Evolutionary conservation across 1,140 invertebrate genomes (phyloP).

Genomic region (Potamilus streckersoni): DNA sequence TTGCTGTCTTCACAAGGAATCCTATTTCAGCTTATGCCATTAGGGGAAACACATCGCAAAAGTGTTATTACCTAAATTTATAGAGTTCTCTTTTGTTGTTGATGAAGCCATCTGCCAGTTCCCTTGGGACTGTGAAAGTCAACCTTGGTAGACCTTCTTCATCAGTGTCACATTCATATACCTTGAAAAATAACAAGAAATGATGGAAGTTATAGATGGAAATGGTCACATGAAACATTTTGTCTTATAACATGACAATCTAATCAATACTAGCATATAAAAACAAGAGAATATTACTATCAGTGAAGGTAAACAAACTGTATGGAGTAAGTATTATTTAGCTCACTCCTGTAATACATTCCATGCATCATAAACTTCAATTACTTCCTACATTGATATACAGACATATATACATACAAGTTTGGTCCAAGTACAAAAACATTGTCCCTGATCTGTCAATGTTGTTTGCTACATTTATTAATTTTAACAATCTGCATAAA

Average conservation of each 20-base stretch:
- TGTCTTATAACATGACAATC: background rate
- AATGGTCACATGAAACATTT: too few species aligned
- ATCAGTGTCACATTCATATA: conserved; percentile 63
- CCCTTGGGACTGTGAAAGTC: conserved; percentile 60
- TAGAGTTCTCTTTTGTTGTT: conserved; percentile 69
- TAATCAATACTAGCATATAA: background rate
- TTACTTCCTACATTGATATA: too few species aligned
- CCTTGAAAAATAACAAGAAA: conserved; percentile 40
- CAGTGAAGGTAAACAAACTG: background rate
- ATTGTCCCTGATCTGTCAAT: too few species aligned
- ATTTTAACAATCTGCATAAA: too few species aligned
- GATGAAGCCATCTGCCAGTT: conserved; percentile 62
- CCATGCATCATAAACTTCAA: too few species aligned
- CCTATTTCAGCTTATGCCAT: too few species aligned
- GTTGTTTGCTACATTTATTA: too few species aligned
- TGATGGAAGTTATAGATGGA: too few species aligned
- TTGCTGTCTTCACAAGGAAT: too few species aligned
- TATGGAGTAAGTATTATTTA: background rate
- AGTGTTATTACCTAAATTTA: conserved; percentile 59
- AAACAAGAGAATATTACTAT: background rate
- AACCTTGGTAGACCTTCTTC: conserved; percentile 52
- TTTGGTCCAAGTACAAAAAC: too few species aligned
- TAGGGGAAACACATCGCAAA: background rate
- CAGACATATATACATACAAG: too few species aligned
- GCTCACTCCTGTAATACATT: background rate